A percentile compares a stretch with the other conserved stretches of the same genome.
These are phyloP conservation scores for Schizaphis graminum DNA, from an alignment of 2,888 invertebrate species.

Conservation along the genomic window DNA sequence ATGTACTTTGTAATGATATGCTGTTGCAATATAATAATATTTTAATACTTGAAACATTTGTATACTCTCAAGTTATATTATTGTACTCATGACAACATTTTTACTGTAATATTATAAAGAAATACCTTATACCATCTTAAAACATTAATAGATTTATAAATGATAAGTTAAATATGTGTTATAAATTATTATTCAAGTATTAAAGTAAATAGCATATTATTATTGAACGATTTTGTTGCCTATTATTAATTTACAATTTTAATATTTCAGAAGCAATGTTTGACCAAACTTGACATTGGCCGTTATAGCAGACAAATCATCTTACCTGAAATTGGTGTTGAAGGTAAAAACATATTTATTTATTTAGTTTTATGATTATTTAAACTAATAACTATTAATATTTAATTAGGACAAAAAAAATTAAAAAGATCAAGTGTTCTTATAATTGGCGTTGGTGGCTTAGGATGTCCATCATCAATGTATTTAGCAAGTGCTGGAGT, in stretches of 20 bases:
- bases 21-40: neutral
- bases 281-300: slow-evolving; percentile 39
- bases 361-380: slow-evolving; percentile 27
- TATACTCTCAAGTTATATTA: neutral
- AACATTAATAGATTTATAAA: neutral
- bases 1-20: neutral
- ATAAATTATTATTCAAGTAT: neutral
- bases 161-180: neutral
- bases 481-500: slow-evolving; percentile 92
- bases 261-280: slow-evolving; percentile 41
- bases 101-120: neutral
- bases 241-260: neutral
- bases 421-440: slow-evolving; percentile 83
- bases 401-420: slow-evolving; percentile 79
- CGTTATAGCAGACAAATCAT: slow-evolving; percentile 93
- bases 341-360: slow-evolving; percentile 70
- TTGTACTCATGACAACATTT: neutral
- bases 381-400: slow-evolving; percentile 63
- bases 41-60: neutral
- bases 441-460: slow-evolving; percentile 95
- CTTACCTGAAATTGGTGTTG: slow-evolving; percentile 81
- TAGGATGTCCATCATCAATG: slow-evolving; percentile 93
- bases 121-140: neutral
- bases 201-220: neutral
- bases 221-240: neutral